Base-by-base conservation (phyloP, 2,888 invertebrate species). In the Yponomeuta malinellus region DNA sequence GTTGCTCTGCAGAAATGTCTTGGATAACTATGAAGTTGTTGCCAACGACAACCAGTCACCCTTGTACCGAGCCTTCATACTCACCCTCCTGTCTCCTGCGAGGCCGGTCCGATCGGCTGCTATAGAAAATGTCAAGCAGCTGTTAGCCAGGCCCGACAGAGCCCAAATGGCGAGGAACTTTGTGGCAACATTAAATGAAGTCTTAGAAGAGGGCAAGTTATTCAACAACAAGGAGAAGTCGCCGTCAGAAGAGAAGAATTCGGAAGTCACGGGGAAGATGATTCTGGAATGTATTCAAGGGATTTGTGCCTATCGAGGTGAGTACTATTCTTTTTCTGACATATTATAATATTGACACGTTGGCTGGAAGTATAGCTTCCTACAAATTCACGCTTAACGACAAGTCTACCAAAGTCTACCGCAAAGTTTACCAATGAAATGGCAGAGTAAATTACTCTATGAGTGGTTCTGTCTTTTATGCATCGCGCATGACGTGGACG, bases 21-120 rank as follows among this genome's bases (percentile, higher is more conserved):
- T 97, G 69, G 92, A 94, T 73, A 94, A 95, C 75, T 96, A 96
- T 89, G 92, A 93, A 12, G 93, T 93, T 76, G 94, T 94, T 82
- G 86, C 96, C 74, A 94, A 93, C 75, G 95, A 95, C 29, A 93
- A 93, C 76, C 85, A 94, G 29, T 94, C 93, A 2, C 95, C 96
- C 0, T 85, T 97, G 69, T 95, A 95, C 80, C 94, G 94, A 77
- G 96, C 96, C 0, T 89, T 98, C 48, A 88, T 97, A 69, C 93
- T 94, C 74, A 95, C 95, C 71, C 87, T 96, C 37, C 94, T 95
- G 12, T 94, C 95, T 2, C 93, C 94, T 2, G 93, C 94, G 65
- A 93, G 93, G 72, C 3, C 33, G 33, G 33, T 33, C 33, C 33
- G 33, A 4, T 2, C 33, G 33, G 33, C 33, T 5, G 33, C 33